Conservation (phyloP, 2,113 vertebrate species). For the Halichoeres trimaculatus region DNA sequence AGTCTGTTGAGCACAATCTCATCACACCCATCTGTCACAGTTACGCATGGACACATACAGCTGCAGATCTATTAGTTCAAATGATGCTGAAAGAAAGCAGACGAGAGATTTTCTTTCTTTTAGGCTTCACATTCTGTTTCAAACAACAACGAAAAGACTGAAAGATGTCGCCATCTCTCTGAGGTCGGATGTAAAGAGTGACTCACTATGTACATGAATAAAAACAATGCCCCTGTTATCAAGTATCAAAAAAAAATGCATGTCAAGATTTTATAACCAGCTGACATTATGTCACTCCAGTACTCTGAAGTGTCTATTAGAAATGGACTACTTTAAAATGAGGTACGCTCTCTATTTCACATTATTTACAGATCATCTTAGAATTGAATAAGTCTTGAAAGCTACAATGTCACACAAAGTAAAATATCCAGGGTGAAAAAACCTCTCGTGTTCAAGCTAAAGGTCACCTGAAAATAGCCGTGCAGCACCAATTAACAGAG, state of each 20-base stretch:
- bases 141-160: conserved; percentile 19
- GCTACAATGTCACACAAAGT: neutral
- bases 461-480: conserved; percentile 43
- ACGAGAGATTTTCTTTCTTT: conserved; percentile 38
- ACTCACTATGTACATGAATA: neutral
- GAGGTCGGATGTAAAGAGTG: conserved; percentile 6
- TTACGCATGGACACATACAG: conserved; percentile 50
- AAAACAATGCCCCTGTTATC: neutral
- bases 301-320: no score
- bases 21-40: conserved; percentile 66
- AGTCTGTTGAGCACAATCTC: conserved; percentile 64
- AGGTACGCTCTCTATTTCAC: no score
- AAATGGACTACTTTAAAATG: no score
- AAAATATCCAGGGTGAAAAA: conserved; percentile 12
- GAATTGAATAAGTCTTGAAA: neutral
- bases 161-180: conserved; percentile 10
- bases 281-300: no score
- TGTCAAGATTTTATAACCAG: no score
- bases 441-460: conserved; percentile 30
- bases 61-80: conserved; percentile 64
- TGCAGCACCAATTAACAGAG: conserved; percentile 30
- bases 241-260: neutral
- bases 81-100: conserved; percentile 55
- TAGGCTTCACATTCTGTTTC: conserved; percentile 34
- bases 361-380: no score